These are phyloP conservation scores for Urocyon cinereoargenteus DNA, from an alignment of 2,797 vertebrate species.

Conservation along the genomic window DNA sequence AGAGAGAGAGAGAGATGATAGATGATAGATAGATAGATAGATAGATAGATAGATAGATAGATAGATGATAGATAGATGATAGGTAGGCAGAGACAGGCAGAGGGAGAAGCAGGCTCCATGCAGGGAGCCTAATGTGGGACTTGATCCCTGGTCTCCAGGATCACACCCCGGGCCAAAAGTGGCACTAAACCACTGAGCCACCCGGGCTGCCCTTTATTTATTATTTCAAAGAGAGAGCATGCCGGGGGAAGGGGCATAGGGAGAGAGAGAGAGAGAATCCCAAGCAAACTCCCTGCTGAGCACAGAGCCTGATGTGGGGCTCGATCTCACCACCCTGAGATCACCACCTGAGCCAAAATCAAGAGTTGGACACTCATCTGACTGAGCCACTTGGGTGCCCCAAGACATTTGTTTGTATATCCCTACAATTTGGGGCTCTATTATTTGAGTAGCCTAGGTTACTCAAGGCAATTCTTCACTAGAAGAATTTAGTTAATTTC, in stretches of 20 bases:
- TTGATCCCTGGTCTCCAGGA: too few species aligned
- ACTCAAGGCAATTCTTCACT: background rate
- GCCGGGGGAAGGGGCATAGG: accelerated
- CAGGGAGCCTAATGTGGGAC: too few species aligned
- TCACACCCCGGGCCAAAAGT: too few species aligned
- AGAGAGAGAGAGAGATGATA: too few species aligned
- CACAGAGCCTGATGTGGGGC: accelerated
- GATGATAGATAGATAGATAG: too few species aligned
- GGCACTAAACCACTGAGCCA: too few species aligned
- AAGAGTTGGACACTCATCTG: background rate
- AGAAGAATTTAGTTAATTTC: background rate
- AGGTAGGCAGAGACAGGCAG: too few species aligned
- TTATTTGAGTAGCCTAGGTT: background rate
- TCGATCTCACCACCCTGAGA: background rate
- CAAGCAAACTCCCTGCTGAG: background rate
- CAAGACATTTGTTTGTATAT: background rate
- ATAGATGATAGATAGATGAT: too few species aligned
- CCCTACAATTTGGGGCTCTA: background rate
- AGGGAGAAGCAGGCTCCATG: too few species aligned
- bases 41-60: too few species aligned
- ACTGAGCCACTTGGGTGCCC: background rate
- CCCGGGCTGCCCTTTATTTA: background rate
- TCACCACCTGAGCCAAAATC: background rate
- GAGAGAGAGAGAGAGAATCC: background rate
- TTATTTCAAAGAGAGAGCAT: background rate